phyloP scores from a whole-genome alignment of 2,113 vertebrate species.

The Ancistrus triradiatus region DNA sequence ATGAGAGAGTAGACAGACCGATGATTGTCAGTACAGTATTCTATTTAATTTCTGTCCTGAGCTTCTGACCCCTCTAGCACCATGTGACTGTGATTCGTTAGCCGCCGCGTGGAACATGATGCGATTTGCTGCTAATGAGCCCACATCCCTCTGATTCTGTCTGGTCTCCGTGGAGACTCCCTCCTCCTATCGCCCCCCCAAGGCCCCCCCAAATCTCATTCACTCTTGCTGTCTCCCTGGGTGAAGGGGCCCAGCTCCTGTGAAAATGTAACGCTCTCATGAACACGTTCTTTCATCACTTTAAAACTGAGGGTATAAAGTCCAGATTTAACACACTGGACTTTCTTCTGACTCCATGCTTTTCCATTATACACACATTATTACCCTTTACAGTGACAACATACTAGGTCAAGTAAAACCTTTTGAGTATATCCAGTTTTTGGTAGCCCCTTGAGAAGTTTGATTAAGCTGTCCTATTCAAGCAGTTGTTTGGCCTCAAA shows the following conservation, averaged over 20 bases:
- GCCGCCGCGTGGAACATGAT: conserved; percentile 19
- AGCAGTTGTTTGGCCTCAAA: too few relatives aligned
- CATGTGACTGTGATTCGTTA: conserved; percentile 22
- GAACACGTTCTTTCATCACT: conserved; percentile 14
- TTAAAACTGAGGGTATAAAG: conserved; percentile 7
- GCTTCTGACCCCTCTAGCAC: conserved; percentile 25
- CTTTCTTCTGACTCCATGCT: background rate
- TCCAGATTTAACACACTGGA: background rate
- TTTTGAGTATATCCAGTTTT: too few relatives aligned
- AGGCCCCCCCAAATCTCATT: background rate
- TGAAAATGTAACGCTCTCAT: conserved; percentile 10
- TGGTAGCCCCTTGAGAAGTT: too few relatives aligned
- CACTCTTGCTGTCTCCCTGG: conserved; percentile 10
- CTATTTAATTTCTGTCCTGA: conserved; percentile 23
- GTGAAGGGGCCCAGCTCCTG: conserved; percentile 15
- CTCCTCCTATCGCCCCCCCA: conserved; percentile 13
- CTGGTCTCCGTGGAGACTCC: conserved; percentile 42
- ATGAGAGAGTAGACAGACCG: conserved; percentile 16
- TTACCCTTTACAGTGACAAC: too few relatives aligned
- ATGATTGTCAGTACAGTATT: background rate
- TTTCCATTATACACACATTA: too few relatives aligned
- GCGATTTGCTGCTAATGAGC: conserved; percentile 42
- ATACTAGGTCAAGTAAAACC: too few relatives aligned
- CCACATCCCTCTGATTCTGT: conserved; percentile 18
- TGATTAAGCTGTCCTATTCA: too few relatives aligned